Conservation (phyloP, 2,888 invertebrate genomes). For the Carpatolechia fugitivella region DNA sequence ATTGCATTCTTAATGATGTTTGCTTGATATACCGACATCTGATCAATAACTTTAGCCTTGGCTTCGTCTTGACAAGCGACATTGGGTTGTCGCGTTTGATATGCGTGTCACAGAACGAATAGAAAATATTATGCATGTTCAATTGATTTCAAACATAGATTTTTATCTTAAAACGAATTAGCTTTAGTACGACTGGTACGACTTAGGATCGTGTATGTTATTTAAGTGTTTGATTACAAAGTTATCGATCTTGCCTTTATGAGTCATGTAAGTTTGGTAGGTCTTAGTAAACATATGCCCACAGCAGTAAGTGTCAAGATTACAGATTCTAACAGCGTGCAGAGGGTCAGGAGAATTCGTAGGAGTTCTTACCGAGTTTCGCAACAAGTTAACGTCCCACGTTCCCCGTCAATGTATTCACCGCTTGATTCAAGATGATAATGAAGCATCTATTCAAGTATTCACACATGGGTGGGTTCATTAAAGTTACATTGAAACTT, state of each 20-base stretch:
- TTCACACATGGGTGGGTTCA: constrained; percentile 13
- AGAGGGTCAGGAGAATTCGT: constrained; percentile 50
- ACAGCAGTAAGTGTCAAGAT: constrained; percentile 42
- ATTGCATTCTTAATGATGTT: constrained; percentile 53
- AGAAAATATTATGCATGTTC: constrained; percentile 23
- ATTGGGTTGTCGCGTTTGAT: constrained; percentile 27
- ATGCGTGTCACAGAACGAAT: constrained; percentile 20
- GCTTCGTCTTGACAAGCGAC: constrained; percentile 36
- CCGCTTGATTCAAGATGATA: constrained; percentile 33
- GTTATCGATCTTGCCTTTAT: not conserved
- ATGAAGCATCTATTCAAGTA: constrained; percentile 26
- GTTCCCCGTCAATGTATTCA: constrained; percentile 40
- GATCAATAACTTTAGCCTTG: constrained; percentile 43
- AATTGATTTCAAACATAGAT: constrained; percentile 14
- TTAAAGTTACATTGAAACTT: constrained; percentile 6
- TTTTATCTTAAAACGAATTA: constrained; percentile 18
- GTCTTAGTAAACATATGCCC: not conserved
- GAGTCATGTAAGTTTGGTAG: not conserved
- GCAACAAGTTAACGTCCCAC: constrained; percentile 47
- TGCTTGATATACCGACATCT: constrained; percentile 45
- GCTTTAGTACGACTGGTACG: not conserved
- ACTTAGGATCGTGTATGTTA: too few species aligned
- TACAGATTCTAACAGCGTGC: constrained; percentile 49
- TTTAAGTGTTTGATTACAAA: too few species aligned
- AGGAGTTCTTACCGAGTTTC: constrained; percentile 47